phyloP scores from a whole-genome alignment of 1,140 invertebrate species.

The Drosophila pseudoobscura region DNA sequence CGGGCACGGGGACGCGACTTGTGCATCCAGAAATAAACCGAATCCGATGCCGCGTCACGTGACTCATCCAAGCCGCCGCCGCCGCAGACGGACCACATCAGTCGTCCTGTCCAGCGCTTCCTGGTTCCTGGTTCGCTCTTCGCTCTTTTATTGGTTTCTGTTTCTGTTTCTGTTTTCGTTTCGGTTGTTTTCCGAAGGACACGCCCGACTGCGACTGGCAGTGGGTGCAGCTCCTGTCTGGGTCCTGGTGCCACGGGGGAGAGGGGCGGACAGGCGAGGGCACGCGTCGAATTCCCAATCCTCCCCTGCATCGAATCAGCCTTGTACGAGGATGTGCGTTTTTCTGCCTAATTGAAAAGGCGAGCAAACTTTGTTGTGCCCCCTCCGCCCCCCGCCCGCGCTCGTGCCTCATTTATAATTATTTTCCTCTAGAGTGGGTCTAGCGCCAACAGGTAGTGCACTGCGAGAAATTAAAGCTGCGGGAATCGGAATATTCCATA shows the following conservation, averaged over 20 bases:
- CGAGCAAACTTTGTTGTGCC: constrained; percentile 60
- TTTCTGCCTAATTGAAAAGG: constrained; percentile 77
- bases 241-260: constrained; percentile 19
- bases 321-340: constrained; percentile 13
- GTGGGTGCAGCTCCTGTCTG: constrained; percentile 66
- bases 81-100: constrained; percentile 12
- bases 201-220: constrained; percentile 66
- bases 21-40: constrained; percentile 60
- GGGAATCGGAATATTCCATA: background rate
- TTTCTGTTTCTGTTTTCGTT: constrained; percentile 1
- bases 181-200: constrained; percentile 67
- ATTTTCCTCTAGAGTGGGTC: constrained; percentile 63
- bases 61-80: constrained; percentile 54
- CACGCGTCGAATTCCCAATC: constrained; percentile 64
- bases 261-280: constrained; percentile 10
- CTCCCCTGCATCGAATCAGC: constrained; percentile 51
- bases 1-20: constrained; percentile 12
- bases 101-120: constrained; percentile 61
- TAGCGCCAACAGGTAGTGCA: constrained; percentile 64
- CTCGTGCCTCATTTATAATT: constrained; percentile 77
- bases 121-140: constrained; percentile 24
- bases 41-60: constrained; percentile 62
- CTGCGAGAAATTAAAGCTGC: background rate
- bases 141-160: constrained; percentile 54
- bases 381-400: constrained; percentile 74